Evolutionary conservation across 2,113 vertebrate species (phyloP), one percentile per base, ranked within the genome.

Genomic region (Corapipo altera): DNA sequence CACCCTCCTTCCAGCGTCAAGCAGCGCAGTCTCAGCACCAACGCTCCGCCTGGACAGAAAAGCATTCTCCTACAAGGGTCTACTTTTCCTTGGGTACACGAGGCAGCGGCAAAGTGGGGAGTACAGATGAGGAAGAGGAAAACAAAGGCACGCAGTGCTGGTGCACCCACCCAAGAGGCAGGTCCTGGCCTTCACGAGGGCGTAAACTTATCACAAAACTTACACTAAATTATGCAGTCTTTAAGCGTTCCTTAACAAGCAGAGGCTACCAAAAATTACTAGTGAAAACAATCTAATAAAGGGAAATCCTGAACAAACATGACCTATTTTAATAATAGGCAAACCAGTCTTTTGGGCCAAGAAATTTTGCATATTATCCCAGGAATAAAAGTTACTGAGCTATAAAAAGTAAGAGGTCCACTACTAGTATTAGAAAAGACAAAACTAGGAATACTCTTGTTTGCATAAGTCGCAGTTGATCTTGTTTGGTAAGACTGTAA

Each of bases 401-500:
- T 75, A 39, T 77, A 37, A 66, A 55, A 32, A 67, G 75, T 27
- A 85, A 78, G 20, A 85, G 10, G 28, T 41, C 32, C 32, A 54
- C 54, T 55, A 80, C 22, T 64, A 87, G 52, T 72, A 70, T 62
- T 62, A 66, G 35, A 76, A 67, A 79, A 87, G 59, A 87, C 75
- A 88, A 91, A 91, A 51, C 44, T 89, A 73, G 73, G 55, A 71
- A 84, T 70, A 82, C 3, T 19, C 62, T 92, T 93, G 55, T 93
- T 96, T 94, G 79, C 76, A 54, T 89, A 92, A 85, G 39, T 88
- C 95, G 83, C 65, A 92, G 69, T n/a, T 95, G 78, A 85, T 96
- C 74, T 91, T 87, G 83, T 96, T 86, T 70, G 48, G 71, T 70
- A 91, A 92, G 88, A 87, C 93, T 95, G 91, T 96, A 97, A 64